Conservation (phyloP, 2,797 vertebrate species). For the Tenualosa thibaudeaui region DNA sequence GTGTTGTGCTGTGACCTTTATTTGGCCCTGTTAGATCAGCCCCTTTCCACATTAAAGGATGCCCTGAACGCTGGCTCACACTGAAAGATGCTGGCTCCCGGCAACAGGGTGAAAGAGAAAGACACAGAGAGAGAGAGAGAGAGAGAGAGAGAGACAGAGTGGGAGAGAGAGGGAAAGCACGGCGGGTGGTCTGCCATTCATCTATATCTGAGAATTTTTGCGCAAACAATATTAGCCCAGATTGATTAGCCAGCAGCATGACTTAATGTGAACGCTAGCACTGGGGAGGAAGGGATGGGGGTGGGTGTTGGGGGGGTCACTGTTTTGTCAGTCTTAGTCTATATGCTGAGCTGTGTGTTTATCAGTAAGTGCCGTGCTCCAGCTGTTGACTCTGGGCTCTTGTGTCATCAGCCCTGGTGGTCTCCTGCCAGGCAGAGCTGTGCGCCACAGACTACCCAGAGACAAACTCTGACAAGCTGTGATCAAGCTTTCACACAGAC, state of each 20-base stretch:
- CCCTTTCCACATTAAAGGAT: neutral
- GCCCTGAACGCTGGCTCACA: neutral
- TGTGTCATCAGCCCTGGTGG: constrained; percentile 33
- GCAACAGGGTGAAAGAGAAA: neutral
- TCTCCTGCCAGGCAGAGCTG: neutral
- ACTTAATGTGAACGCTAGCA: neutral
- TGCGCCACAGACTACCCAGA: neutral
- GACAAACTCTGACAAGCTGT: neutral
- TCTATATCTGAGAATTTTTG: neutral
- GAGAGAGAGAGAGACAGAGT: neutral
- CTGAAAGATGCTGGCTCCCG: neutral
- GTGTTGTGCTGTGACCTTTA: no score
- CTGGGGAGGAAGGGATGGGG: neutral
- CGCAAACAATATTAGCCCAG: constrained; percentile 7
- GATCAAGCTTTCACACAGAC: neutral
- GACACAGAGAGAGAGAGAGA: neutral
- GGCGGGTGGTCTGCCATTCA: constrained; percentile 21
- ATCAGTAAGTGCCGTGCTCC: neutral
- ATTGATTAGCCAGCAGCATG: neutral
- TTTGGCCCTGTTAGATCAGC: neutral
- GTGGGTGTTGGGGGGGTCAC: neutral
- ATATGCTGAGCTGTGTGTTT: constrained; percentile 12
- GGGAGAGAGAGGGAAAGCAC: neutral
- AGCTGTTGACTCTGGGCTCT: neutral
- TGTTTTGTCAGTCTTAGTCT: constrained; percentile 33